A percentile compares a stretch with the other conserved stretches of the same genome.
phyloP scores from a whole-genome alignment of 2,113 vertebrate species.

The Pelecanus crispus region DNA sequence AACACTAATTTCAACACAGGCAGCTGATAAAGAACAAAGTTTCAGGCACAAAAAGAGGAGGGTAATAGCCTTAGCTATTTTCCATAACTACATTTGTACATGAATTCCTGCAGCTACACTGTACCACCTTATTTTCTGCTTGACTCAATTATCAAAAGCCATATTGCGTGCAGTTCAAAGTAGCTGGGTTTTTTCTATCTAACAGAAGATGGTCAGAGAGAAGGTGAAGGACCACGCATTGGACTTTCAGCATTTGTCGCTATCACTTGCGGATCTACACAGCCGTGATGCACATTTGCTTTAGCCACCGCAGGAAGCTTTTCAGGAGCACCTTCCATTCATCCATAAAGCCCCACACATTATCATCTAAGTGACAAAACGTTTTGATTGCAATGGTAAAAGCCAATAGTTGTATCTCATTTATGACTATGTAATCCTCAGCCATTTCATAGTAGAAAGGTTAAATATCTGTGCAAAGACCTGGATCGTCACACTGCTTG shows the following conservation, averaged over 20 bases:
- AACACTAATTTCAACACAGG: not conserved
- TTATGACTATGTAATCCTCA: not conserved
- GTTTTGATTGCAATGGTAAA: not conserved
- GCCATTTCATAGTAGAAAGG: not conserved
- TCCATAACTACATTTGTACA: not conserved
- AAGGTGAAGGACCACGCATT: not conserved
- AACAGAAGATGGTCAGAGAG: not conserved
- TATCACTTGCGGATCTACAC: not conserved
- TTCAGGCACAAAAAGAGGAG: not conserved
- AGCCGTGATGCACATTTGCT: rapidly evolving
- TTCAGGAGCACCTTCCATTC: not conserved
- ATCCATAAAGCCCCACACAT: not conserved
- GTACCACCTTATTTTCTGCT: not conserved
- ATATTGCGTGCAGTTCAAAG: not conserved
- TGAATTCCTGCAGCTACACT: not conserved
- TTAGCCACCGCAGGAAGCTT: not conserved
- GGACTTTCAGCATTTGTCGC: not conserved
- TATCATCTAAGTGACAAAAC: not conserved
- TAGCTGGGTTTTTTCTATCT: not conserved
- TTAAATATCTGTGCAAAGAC: not conserved
- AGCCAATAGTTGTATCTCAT: not conserved
- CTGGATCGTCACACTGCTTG: not conserved
- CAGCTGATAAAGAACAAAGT: not conserved
- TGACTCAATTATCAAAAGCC: not conserved
- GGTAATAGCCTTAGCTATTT: not conserved